A percentile compares a stretch with the other conserved stretches of the same genome.
These are phyloP conservation scores for Theocolax elegans DNA, from an alignment of 1,140 invertebrate species.

Conservation along the genomic window DNA sequence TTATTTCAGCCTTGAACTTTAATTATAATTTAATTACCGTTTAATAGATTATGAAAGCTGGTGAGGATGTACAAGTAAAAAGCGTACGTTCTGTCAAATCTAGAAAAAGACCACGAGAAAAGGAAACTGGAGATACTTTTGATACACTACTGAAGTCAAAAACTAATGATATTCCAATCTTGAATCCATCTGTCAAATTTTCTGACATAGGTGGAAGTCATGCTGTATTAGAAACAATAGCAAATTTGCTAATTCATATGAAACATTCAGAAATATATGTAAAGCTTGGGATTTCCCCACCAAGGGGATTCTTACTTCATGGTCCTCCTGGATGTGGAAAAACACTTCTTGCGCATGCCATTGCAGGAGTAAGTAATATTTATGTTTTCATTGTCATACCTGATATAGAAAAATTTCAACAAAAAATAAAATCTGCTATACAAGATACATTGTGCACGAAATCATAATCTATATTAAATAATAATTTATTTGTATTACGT, in stretches of 20 bases:
- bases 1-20: conserved; percentile 38
- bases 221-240: conserved; percentile 79
- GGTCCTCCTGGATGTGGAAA: conserved; percentile 96
- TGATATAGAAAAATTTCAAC: too few relatives aligned
- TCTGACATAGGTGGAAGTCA: conserved; percentile 81
- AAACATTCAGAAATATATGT: conserved; percentile 86
- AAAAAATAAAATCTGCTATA: too few relatives aligned
- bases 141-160: conserved; percentile 46
- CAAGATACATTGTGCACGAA: too few relatives aligned
- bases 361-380: conserved; percentile 88
- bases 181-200: conserved; percentile 72
- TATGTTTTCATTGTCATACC: too few relatives aligned
- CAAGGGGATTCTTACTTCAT: conserved; percentile 86
- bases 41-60: too few relatives aligned
- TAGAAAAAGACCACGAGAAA: conserved; percentile 61
- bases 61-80: conserved; percentile 17
- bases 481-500: too few relatives aligned
- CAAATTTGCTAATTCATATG: conserved; percentile 83
- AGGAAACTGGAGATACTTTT: conserved; percentile 63
- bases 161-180: conserved; percentile 51
- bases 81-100: conserved; percentile 43
- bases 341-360: conserved; percentile 89
- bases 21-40: too few relatives aligned
- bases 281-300: conserved; percentile 82
- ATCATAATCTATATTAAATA: too few relatives aligned